phyloP scores from a whole-genome alignment of 2,888 invertebrate genomes.

The Polyploca ridens region DNA sequence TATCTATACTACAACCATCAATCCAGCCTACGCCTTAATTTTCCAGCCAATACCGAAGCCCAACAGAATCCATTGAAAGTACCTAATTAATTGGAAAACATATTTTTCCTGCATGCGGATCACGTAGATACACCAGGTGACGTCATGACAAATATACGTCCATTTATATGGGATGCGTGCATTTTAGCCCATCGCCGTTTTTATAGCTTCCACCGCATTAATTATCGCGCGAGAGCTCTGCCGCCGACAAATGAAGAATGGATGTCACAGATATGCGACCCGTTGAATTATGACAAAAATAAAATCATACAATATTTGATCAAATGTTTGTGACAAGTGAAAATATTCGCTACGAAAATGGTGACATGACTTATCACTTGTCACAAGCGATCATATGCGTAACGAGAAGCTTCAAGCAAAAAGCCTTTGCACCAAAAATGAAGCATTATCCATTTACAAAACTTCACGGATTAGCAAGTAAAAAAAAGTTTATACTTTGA shows the following conservation, averaged over 20 bases:
- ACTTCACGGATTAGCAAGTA: conserved; percentile 1
- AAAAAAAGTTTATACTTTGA: conserved; percentile 24
- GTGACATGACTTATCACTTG: conserved; percentile 1
- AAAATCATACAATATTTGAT: conserved; percentile 19
- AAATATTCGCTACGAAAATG: conserved; percentile 10
- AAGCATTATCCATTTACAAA: background rate
- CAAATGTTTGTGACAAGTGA: conserved; percentile 23
- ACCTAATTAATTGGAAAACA: conserved; percentile 73
- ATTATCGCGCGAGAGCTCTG: conserved; percentile 49
- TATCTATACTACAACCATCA: conserved; percentile 57
- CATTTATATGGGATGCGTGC: conserved; percentile 48
- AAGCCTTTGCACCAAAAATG: background rate
- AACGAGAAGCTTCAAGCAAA: conserved; percentile 1
- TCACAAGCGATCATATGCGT: background rate
- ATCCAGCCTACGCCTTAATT: conserved; percentile 62
- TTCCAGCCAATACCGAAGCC: conserved; percentile 66
- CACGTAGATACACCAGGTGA: conserved; percentile 68
- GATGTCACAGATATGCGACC: conserved; percentile 30
- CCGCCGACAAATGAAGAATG: conserved; percentile 53
- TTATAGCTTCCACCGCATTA: conserved; percentile 55
- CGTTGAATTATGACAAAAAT: conserved; percentile 35
- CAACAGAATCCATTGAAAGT: conserved; percentile 69
- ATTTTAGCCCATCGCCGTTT: conserved; percentile 39
- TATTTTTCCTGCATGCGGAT: conserved; percentile 64
- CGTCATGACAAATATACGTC: conserved; percentile 62